These are phyloP conservation scores for Palaemon carinicauda DNA, from an alignment of 1,140 invertebrate species.

Conservation along the genomic window DNA sequence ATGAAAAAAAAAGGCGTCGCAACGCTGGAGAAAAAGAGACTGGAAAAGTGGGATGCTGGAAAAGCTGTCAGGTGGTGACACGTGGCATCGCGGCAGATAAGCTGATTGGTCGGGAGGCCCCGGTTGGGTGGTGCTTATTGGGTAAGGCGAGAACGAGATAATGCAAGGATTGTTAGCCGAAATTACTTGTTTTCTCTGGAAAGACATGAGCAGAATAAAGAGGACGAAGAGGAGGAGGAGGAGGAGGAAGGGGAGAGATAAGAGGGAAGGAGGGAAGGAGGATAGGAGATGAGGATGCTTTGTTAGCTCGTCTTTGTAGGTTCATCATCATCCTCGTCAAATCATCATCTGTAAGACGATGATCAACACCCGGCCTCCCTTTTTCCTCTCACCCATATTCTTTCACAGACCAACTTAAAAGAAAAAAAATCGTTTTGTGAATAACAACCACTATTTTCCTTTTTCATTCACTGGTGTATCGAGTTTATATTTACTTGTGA, in stretches of 20 bases:
- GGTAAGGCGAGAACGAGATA: background rate
- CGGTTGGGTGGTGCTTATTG: conserved; percentile 20
- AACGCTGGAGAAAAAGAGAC: background rate
- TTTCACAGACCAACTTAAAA: too few species aligned
- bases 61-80: background rate
- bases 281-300: background rate
- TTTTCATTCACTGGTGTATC: too few species aligned
- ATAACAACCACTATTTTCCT: too few species aligned
- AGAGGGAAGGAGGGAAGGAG: background rate
- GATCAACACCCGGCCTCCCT: too few species aligned
- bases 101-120: conserved; percentile 16
- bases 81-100: background rate
- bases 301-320: background rate
- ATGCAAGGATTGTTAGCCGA: conserved; percentile 9
- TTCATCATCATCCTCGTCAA: too few species aligned
- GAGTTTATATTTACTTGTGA: too few species aligned
- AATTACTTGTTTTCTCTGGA: conserved; percentile 30
- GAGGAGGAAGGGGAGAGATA: background rate
- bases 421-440: too few species aligned
- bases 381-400: too few species aligned
- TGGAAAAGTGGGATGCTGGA: background rate
- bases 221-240: background rate
- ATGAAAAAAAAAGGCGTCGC: too few species aligned
- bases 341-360: too few species aligned
- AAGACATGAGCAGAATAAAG: background rate